Conservation (phyloP, 2,113 vertebrate genomes). For the Candoia aspera region DNA sequence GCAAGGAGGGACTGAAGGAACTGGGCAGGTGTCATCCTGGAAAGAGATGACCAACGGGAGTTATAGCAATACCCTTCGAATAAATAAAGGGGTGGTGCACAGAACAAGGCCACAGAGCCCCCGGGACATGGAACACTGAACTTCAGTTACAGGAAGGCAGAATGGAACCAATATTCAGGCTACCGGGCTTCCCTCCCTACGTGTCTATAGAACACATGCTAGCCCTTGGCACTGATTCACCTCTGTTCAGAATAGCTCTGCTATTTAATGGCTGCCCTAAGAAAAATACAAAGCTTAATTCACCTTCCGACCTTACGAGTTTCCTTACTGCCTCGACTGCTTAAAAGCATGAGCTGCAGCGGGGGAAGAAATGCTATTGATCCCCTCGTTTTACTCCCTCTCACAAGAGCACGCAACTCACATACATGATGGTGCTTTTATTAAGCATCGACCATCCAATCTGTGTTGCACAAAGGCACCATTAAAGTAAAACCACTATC, state of each 20-base stretch:
- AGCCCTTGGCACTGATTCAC: neutral
- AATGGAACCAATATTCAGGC: neutral
- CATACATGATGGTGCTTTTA: neutral
- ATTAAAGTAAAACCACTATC: conserved; percentile 36
- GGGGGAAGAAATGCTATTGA: neutral
- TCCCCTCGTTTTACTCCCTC: neutral
- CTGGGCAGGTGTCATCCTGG: too few relatives aligned
- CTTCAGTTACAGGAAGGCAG: neutral
- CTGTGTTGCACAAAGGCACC: conserved; percentile 23
- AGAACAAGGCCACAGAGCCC: too few relatives aligned
- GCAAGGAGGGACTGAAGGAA: too few relatives aligned
- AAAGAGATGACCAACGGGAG: too few relatives aligned
- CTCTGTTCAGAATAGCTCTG: neutral
- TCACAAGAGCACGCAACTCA: conserved; percentile 17
- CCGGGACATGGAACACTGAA: too few relatives aligned
- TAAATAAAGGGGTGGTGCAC: too few relatives aligned
- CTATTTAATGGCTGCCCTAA: neutral
- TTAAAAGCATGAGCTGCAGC: conserved; percentile 14
- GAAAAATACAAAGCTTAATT: neutral
- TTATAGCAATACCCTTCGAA: too few relatives aligned
- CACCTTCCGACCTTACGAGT: conserved; percentile 27
- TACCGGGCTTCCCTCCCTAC: neutral
- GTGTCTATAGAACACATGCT: neutral
- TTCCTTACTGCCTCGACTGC: conserved; percentile 22
- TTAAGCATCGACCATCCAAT: neutral